Base-by-base conservation (phyloP, 1,140 invertebrate genomes). In the Wasmannia auropunctata region DNA sequence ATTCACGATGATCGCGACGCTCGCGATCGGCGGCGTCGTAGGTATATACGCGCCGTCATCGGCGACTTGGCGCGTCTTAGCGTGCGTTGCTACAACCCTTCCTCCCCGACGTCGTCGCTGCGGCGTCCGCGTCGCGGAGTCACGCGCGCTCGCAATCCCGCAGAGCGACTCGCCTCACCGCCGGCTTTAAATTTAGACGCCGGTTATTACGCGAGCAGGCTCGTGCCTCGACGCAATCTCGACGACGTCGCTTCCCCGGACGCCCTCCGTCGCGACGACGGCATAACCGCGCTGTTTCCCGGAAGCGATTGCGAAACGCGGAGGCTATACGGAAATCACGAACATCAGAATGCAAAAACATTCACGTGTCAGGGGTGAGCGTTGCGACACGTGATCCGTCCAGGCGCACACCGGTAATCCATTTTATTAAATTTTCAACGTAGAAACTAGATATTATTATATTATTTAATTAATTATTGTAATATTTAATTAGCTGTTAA, bases 101-200 rank as follows among this genome's bases (percentile, higher is more conserved):
- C n/a, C n/a, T n/a, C n/a, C 34, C 63, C 88, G 56, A 72, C 63
- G 67, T 65, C 62, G 62, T 40, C 34, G 63, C 6, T 14, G 65
- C 65, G 77, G 14, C 65, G 51, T 46, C n/a, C n/a, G n/a, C n/a
- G n/a, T n/a, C 51, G 25, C 54, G 65, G 85, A 87, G 88, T 90
- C 85, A 90, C 89, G 89, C 77, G 85, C 54, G 65, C 87, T 88
- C 77, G 60, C 87, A 25, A 60, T 16, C 37, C 63, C 37, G 34
- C 37, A 65, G n/a, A n/a, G 34, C 34, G 62, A 4, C 11, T 63
- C 31, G 63, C 63, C 3, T 40, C 65, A 63, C 2, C 40, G 70
- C 31, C 60, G n/a, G 76, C 25, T 80, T 90, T 90, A 90, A 90
- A 88, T 90, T 90, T 90, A 90, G 88, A 88, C 65, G 69, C 72